A percentile compares a stretch with the other conserved stretches of the same genome.
Evolutionary conservation across 2,888 invertebrate species (phyloP).

Genomic region (Lasioglossum leucozonium): DNA sequence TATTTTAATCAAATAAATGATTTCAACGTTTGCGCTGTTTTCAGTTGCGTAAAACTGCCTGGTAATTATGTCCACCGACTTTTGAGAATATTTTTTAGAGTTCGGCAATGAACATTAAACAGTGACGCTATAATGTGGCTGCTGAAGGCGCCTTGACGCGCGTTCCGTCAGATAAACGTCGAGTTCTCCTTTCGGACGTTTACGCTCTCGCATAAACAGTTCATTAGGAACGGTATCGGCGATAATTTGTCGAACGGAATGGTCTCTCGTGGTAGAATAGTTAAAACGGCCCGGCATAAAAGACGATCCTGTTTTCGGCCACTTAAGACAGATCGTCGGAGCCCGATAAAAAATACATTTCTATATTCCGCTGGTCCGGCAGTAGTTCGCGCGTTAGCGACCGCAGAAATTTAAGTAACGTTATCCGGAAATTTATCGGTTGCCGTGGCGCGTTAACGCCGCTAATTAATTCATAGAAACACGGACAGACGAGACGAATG

Average conservation of each 20-base stretch:
- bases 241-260: conserved; percentile 7
- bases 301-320: conserved; percentile 12
- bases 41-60: no score
- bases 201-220: background rate
- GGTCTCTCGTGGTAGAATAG: background rate
- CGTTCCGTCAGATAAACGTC: background rate
- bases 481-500: background rate
- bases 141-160: background rate
- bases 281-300: background rate
- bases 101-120: background rate
- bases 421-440: conserved; percentile 31
- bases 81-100: background rate
- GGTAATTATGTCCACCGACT: no score
- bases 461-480: conserved; percentile 40
- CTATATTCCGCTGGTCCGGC: background rate
- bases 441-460: background rate
- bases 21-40: no score
- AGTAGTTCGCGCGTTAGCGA: conserved; percentile 2
- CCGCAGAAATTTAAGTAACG: conserved; percentile 3
- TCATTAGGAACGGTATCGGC: conserved; percentile 11
- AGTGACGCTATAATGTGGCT: background rate
- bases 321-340: background rate
- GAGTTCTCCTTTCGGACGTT: background rate
- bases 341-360: background rate
- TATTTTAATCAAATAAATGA: no score